Conservation (phyloP, 2,888 invertebrate species). For the Proisotoma minuta region DNA sequence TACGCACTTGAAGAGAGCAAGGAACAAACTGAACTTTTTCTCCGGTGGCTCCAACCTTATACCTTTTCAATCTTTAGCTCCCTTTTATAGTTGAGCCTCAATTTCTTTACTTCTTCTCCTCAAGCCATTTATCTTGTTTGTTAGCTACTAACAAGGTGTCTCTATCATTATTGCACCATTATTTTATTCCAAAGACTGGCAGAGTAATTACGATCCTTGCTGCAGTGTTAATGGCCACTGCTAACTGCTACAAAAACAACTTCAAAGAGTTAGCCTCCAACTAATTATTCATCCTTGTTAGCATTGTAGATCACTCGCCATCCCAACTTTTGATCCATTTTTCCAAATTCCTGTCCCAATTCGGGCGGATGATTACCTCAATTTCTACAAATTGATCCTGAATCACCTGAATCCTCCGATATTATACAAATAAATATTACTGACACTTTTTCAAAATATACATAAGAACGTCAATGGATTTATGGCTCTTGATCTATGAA, state of each 20-base stretch:
- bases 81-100: constrained; percentile 12
- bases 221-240: not conserved
- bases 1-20: constrained; percentile 8
- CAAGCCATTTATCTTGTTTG: constrained; percentile 13
- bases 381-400: too few species aligned
- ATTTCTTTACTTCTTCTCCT: constrained; percentile 5
- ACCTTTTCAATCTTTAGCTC: constrained; percentile 18
- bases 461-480: too few species aligned
- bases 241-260: not conserved
- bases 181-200: not conserved
- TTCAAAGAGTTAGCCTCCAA: constrained; percentile 2
- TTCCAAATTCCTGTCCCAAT: not conserved
- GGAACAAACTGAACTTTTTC: constrained; percentile 24
- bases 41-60: constrained; percentile 21
- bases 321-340: not conserved
- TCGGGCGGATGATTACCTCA: too few species aligned
- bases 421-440: too few species aligned
- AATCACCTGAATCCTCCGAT: too few species aligned
- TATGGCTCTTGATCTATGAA: too few species aligned
- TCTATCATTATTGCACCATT: not conserved
- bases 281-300: constrained; percentile 18
- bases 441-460: too few species aligned
- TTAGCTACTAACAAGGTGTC: constrained; percentile 1
- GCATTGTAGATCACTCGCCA: constrained; percentile 5
- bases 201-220: not conserved